Evolutionary conservation across 2,888 invertebrate species (phyloP).

Genomic region (Craniophora ligustri): DNA sequence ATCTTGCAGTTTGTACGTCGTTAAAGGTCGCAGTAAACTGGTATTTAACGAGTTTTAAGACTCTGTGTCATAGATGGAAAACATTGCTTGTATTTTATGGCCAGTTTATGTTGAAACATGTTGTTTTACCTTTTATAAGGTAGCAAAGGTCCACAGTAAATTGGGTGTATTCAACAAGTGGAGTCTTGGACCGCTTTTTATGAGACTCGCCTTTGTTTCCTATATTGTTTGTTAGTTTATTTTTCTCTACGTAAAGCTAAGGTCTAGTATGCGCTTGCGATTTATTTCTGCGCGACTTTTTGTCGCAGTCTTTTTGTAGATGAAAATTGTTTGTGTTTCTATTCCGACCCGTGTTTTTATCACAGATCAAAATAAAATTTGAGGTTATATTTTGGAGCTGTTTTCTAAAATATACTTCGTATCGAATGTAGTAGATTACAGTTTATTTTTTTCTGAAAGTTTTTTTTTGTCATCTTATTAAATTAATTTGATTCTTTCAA

Average conservation of each 20-base stretch:
- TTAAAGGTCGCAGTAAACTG: constrained; percentile 29
- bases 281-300: background rate
- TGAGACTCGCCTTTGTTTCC: constrained; percentile 59
- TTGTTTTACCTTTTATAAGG: constrained; percentile 19
- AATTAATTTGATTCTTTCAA: too few species aligned
- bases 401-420: too few species aligned
- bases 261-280: background rate
- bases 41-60: constrained; percentile 17
- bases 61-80: constrained; percentile 54
- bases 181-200: constrained; percentile 37
- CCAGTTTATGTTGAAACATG: constrained; percentile 41
- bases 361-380: too few species aligned
- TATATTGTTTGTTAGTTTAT: constrained; percentile 55
- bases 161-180: constrained; percentile 49
- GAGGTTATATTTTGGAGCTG: too few species aligned
- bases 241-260: constrained; percentile 31
- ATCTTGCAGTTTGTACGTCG: constrained; percentile 18
- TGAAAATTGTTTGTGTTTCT: background rate
- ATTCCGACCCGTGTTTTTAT: background rate
- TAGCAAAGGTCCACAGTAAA: constrained; percentile 39
- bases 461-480: too few species aligned
- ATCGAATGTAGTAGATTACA: too few species aligned
- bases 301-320: too few species aligned
- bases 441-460: too few species aligned
- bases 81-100: constrained; percentile 28